phyloP scores from a whole-genome alignment of 2,113 vertebrate species.

The Emydocephalus ijimae region DNA sequence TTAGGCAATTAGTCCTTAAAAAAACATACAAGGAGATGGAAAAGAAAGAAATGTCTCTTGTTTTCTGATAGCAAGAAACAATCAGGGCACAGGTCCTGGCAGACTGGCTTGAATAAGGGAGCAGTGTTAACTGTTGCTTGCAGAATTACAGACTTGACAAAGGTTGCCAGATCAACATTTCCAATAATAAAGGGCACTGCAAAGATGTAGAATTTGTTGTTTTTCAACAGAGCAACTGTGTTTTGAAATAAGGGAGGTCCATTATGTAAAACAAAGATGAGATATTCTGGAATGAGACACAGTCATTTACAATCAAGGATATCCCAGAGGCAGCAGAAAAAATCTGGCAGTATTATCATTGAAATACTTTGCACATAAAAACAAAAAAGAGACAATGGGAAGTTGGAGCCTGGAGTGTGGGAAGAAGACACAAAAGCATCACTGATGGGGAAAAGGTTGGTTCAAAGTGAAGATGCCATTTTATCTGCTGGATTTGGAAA shows the following conservation, averaged over 20 bases:
- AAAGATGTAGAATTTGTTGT: slow-evolving; percentile 22
- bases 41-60: slow-evolving; percentile 17
- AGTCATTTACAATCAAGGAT: slow-evolving; percentile 18
- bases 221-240: slow-evolving; percentile 25
- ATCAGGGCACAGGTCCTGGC: neutral
- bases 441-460: neutral
- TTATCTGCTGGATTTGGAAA: neutral
- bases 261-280: slow-evolving; percentile 21
- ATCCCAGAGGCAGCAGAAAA: slow-evolving; percentile 10
- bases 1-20: slow-evolving; percentile 22
- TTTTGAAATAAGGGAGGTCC: slow-evolving; percentile 27
- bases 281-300: slow-evolving; percentile 24
- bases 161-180: slow-evolving; percentile 27
- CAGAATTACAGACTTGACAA: slow-evolving; percentile 23
- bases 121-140: slow-evolving; percentile 28
- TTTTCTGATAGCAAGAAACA: slow-evolving; percentile 16
- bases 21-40: neutral
- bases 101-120: slow-evolving; percentile 31
- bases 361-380: slow-evolving; percentile 8
- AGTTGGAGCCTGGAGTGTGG: slow-evolving; percentile 11
- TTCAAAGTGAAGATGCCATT: neutral
- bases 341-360: slow-evolving; percentile 24
- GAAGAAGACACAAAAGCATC: slow-evolving; percentile 10
- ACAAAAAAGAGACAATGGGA: neutral
- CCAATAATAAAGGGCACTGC: slow-evolving; percentile 21